Evolutionary conservation across 1,140 invertebrate species (phyloP), one percentile per base, ranked within the genome.

Genomic region (Habropoda laboriosa): DNA sequence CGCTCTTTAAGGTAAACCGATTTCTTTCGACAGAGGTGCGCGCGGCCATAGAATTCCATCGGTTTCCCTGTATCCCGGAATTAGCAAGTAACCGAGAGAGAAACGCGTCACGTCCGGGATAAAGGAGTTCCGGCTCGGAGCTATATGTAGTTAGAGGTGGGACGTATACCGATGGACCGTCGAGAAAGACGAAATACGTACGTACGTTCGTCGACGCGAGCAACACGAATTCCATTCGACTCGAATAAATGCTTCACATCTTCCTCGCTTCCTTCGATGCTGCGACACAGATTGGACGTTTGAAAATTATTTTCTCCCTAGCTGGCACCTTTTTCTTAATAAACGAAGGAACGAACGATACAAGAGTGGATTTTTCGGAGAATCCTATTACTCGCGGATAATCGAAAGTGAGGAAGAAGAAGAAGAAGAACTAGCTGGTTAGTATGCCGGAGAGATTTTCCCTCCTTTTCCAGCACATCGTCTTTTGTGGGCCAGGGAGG

Each of bases 1-100:
- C n/a, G n/a, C n/a, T n/a, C n/a, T n/a, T n/a, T n/a, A n/a, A n/a
- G n/a, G n/a, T n/a, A n/a, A n/a, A n/a, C n/a, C n/a, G n/a, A n/a
- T n/a, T n/a, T n/a, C n/a, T n/a, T n/a, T n/a, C n/a, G n/a, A n/a
- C n/a, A n/a, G n/a, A n/a, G n/a, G n/a, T n/a, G n/a, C n/a, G n/a
- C n/a, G n/a, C n/a, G n/a, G n/a, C n/a, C n/a, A 42, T 75, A 64
- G 60, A 18, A 79, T 47, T 18, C 21, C 27, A 40, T n/a, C n/a
- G n/a, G n/a, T n/a, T n/a, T n/a, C n/a, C 49, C 68, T 45, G 74
- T 77, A 70, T 60, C 40, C 70, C 42, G 45, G 58, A 81, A 77
- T 81, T 81, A 71, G 58, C 61, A 51, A 40, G 30, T 32, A 82
- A 79, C 35, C 21, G 63, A 70, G 76, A 72, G 55, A 70, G 64